Base-by-base conservation (phyloP, 2,797 vertebrate species). In the Rachycentron canadum region DNA sequence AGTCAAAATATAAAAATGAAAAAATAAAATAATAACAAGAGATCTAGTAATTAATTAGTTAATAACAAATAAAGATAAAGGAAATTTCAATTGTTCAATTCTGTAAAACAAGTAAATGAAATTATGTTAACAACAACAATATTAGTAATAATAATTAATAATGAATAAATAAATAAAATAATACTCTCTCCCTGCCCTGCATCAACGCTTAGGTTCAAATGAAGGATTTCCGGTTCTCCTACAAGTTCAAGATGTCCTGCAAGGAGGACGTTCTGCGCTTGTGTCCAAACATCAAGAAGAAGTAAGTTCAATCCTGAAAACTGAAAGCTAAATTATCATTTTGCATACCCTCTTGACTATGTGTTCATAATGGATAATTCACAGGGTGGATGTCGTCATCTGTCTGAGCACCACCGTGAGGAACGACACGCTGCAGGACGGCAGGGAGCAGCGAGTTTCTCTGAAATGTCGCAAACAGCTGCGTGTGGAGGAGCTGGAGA, bases 161-260 rank as follows among this genome's bases (percentile, higher is more conserved):
- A 32, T 7, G 7, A 32, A 32, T 3, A 32, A 32, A 3, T 32
- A 7, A 32, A 32, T 3, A 7, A 3, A 32, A 3, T 36, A 45
- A 53, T 0, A 6, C 14, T 53, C 19, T 9, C 6, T 60, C 7
- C 1, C n/a, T 41, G 4, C 19, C 8, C 7, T 66, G 36, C 32
- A 21, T 61, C 41, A 12, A 36, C 25, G 45, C 78, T 30, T 74
- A 99, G 98, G 91, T 99, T 66, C 98, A 99, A 71, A 99, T 99
- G 97, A 99, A 99, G 90, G 98, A 99, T 84, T 99, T 99, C 80
- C 91, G 98, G 3, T 99, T 99, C 87, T 99, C 98, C 0, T 99
- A 99, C 83, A 99, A 99, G 89, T 99, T 99, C 84, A 99, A 99
- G 94, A 98, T 98, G 97, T 97, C 98, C 58, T 99, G 98, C 90